These are phyloP conservation scores for Andricus curvator DNA, from an alignment of 2,888 invertebrate genomes.

Conservation along the genomic window DNA sequence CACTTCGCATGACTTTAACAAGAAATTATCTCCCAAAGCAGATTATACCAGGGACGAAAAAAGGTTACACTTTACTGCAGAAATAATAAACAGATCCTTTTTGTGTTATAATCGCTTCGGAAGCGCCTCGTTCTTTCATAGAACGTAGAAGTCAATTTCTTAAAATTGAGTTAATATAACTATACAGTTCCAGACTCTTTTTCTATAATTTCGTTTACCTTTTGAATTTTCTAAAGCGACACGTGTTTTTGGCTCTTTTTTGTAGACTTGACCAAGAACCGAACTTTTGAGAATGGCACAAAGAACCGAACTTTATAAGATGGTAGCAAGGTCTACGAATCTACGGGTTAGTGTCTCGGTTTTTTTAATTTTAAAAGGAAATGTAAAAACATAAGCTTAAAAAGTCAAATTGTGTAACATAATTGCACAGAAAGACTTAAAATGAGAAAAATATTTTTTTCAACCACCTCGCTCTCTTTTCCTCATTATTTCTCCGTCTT, in stretches of 20 bases:
- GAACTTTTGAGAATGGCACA: no score
- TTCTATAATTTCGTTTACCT: neutral
- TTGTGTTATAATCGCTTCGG: neutral
- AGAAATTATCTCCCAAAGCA: constrained; percentile 1
- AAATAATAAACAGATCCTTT: constrained; percentile 50
- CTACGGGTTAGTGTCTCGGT: no score
- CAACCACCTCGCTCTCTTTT: no score
- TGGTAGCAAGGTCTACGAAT: rapidly evolving
- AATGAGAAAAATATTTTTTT: no score
- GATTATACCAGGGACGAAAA: neutral
- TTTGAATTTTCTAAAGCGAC: no score
- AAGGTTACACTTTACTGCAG: constrained; percentile 49
- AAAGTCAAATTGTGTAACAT: no score
- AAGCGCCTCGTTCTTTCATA: neutral
- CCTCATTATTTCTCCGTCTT: no score
- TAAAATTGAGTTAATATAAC: neutral
- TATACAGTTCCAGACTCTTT: neutral
- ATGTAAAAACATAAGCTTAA: no score
- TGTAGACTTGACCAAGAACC: neutral
- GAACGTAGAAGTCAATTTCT: neutral
- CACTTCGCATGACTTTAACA: neutral
- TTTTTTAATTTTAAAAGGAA: no score
- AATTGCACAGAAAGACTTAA: no score
- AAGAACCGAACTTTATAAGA: no score
- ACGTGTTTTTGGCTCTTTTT: neutral